Conservation (phyloP, 2,797 vertebrate genomes). For the Coendou prehensilis region DNA sequence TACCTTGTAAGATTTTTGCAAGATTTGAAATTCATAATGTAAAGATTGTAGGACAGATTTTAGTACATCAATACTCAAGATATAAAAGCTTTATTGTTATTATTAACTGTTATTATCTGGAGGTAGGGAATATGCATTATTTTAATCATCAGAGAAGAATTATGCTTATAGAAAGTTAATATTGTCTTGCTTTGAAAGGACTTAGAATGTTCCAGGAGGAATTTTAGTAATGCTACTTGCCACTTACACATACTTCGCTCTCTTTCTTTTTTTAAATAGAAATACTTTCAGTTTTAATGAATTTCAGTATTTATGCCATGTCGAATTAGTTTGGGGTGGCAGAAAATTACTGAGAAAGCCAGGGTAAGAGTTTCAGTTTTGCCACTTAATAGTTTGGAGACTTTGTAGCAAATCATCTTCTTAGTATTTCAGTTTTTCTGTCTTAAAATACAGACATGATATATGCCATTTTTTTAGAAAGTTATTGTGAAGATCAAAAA, state of each 20-base stretch:
- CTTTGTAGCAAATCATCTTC: neutral
- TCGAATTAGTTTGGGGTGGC: neutral
- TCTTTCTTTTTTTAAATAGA: slow-evolving; percentile 13
- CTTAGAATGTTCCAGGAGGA: slow-evolving; percentile 11
- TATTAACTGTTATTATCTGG: neutral
- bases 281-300: neutral
- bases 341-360: neutral
- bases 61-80: neutral
- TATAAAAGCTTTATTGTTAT: neutral
- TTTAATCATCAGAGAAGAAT: neutral
- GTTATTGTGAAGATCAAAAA: neutral
- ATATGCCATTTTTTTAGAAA: slow-evolving; percentile 7
- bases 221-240: slow-evolving; percentile 42
- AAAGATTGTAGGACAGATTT: neutral
- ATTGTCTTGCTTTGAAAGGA: neutral
- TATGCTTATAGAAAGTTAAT: neutral
- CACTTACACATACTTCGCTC: neutral
- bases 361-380: neutral
- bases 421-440: neutral
- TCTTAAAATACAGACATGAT: neutral
- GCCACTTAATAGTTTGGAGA: neutral
- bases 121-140: neutral
- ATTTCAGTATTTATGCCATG: neutral
- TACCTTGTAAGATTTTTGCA: neutral
- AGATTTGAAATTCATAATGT: neutral